Conservation (phyloP, 2,888 invertebrate genomes). For the Pomacea canaliculata region DNA sequence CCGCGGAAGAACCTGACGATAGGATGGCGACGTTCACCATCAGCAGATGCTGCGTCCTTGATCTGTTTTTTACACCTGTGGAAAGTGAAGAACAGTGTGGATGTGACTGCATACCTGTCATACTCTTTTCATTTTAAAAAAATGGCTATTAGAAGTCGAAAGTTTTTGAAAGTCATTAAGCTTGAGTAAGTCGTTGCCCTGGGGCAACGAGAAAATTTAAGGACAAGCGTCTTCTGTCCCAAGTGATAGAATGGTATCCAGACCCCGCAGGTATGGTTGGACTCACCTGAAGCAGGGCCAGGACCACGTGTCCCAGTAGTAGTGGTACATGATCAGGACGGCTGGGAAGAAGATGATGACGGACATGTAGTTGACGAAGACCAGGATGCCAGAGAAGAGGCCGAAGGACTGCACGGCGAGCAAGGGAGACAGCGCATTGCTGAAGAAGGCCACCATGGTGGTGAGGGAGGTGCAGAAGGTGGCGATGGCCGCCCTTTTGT, state of each 20-base stretch:
- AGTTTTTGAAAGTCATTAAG: too few relatives aligned
- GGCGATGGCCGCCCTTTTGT: slow-evolving; percentile 56
- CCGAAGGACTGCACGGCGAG: slow-evolving; percentile 59
- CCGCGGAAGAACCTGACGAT: slow-evolving; percentile 29
- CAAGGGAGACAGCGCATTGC: slow-evolving; percentile 60
- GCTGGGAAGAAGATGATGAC: slow-evolving; percentile 64
- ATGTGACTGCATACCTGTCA: too few relatives aligned
- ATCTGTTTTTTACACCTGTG: background rate
- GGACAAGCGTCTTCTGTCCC: too few relatives aligned
- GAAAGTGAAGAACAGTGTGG: too few relatives aligned
- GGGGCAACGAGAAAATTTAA: too few relatives aligned
- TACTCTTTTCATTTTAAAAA: too few relatives aligned
- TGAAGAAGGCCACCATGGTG: slow-evolving; percentile 61
- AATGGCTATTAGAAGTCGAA: too few relatives aligned
- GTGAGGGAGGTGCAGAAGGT: slow-evolving; percentile 65
- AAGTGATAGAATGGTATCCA: too few relatives aligned
- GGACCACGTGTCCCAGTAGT: slow-evolving; percentile 36
- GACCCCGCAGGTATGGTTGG: background rate
- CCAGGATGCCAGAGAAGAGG: slow-evolving; percentile 58
- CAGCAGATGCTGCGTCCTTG: slow-evolving; percentile 19
- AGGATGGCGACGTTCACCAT: slow-evolving; percentile 20
- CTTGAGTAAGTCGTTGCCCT: too few relatives aligned
- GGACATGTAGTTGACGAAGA: slow-evolving; percentile 64
- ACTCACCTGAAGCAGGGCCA: slow-evolving; percentile 33
- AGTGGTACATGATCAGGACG: slow-evolving; percentile 49